Evolutionary conservation across 2,888 invertebrate species (phyloP).

Genomic region (Calameuta idolon): DNA sequence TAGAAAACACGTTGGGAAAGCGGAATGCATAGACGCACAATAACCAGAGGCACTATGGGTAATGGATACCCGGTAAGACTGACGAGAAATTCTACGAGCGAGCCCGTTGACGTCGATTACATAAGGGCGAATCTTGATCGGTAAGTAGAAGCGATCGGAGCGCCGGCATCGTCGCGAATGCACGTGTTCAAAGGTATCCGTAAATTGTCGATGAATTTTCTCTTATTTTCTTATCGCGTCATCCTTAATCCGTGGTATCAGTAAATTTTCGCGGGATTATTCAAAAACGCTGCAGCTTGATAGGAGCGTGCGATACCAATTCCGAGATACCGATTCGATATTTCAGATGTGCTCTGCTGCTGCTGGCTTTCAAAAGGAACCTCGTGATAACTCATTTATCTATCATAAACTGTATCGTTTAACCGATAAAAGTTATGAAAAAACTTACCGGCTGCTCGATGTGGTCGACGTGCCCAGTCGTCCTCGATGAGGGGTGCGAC

Average conservation of each 20-base stretch:
- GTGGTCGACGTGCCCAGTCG: constrained; percentile 75
- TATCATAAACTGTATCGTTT: too few relatives aligned
- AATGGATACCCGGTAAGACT: not conserved
- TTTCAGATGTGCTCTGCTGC: not conserved
- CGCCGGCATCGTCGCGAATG: not conserved
- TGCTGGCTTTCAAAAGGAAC: too few relatives aligned
- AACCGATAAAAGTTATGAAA: not conserved
- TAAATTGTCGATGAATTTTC: not conserved
- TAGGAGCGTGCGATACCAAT: not conserved
- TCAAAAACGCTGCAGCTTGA: not conserved
- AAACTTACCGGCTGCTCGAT: constrained; percentile 77
- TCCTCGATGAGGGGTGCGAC: constrained; percentile 77
- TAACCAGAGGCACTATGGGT: not conserved
- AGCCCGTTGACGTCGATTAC: not conserved
- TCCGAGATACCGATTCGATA: not conserved
- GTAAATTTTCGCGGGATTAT: not conserved
- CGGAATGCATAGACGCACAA: not conserved
- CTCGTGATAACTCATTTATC: too few relatives aligned
- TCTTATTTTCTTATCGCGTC: not conserved
- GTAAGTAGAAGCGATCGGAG: not conserved
- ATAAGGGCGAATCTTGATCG: not conserved
- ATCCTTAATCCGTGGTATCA: not conserved
- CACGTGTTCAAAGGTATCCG: not conserved
- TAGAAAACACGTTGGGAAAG: not conserved
- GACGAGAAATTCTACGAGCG: not conserved